Evolutionary conservation across 2,113 vertebrate species (phyloP), one percentile per base, ranked within the genome.

Genomic region (Melanerpes formicivorus): DNA sequence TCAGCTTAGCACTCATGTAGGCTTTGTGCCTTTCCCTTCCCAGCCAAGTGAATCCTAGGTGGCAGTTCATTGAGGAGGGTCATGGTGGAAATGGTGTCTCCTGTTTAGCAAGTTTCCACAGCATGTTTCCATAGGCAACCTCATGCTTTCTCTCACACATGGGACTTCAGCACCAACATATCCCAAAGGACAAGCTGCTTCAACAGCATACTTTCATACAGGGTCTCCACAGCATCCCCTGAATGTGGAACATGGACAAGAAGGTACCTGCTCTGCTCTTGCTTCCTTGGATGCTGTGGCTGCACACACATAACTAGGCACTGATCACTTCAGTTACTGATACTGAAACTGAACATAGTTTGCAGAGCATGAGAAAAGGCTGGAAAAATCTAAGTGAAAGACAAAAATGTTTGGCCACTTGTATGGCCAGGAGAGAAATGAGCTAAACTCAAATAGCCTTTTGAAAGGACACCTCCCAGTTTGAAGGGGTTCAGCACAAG

Each of bases 11-110:
- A 6, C 12, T 50, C 1, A 0, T 7, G 18, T 6, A 34, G 16
- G 32, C 22, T 80, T 74, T 23, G 4, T 46, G 63, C 8, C 30
- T 79, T 75, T 69, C 32, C 30, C 26, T 67, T 82, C 59, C 25
- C 2, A 2, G 59, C 2, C 0, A 0, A 74, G 22, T 6, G 1
- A 34, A 54, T 37, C 27, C 78, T 58, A 27, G 3, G 3, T 11
- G 32, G n/a, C 75, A n/a, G 11, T 46, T 60, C 34, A 85, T 46
- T 2, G 2, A 58, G 19, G 22, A 90, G 12, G 3, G 5, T 27
- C 0, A 1, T 30, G 12, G 25, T 55, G 25, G 76, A 71, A 93
- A 80, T 0, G 0, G 6, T 84, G 42, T 18, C 59, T 72, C 25
- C 66, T 27, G 4, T 21, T 83, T 12, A 60, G 23, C 32, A 83